phyloP scores from a whole-genome alignment of 2,113 vertebrate genomes.

The Dermatemys mawii region DNA sequence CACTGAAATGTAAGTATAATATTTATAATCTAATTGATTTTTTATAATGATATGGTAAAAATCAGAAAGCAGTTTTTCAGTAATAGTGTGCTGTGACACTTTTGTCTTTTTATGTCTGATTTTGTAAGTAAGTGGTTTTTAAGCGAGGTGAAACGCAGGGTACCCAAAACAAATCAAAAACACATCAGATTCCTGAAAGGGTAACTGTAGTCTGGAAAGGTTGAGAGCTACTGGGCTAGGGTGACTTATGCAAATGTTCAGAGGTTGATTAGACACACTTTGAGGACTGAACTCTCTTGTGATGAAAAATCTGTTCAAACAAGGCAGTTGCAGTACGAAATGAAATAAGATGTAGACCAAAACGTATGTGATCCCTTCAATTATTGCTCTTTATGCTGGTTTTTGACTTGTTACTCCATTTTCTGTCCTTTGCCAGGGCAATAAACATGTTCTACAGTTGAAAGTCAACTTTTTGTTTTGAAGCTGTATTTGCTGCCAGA shows the following conservation, averaged over 20 bases:
- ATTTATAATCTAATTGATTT: no score
- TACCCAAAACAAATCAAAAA: no score
- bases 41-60: no score
- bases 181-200: no score
- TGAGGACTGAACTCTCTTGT: constrained; percentile 62
- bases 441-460: constrained; percentile 3
- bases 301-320: constrained; percentile 69
- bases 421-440: background rate
- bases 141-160: no score
- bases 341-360: constrained; percentile 45
- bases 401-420: constrained; percentile 43
- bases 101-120: no score
- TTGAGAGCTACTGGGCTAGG: background rate
- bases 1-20: no score
- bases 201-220: no score
- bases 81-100: no score
- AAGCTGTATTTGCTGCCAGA: background rate
- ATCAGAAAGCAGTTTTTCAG: no score
- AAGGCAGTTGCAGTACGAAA: constrained; percentile 55
- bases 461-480: constrained; percentile 31
- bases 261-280: constrained; percentile 65
- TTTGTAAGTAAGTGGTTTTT: no score
- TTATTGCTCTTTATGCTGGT: constrained; percentile 60
- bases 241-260: constrained; percentile 64
- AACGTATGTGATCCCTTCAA: constrained; percentile 47